Base-by-base conservation (phyloP, 2,888 invertebrate species). In the Cataglyphis altisquamis region DNA sequence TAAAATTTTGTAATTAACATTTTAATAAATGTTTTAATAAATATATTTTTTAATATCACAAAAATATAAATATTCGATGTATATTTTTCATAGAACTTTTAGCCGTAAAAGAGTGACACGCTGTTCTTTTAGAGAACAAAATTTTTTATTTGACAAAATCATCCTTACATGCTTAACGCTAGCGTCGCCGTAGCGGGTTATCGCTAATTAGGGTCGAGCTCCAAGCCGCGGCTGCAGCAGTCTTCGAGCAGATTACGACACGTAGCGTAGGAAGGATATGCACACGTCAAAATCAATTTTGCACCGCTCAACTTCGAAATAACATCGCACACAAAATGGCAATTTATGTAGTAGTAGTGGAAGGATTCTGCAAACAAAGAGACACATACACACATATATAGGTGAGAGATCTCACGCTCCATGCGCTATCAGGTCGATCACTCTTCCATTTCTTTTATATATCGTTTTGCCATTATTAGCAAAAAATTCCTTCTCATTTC, bases 91-190 rank as follows among this genome's bases (percentile, higher is more conserved):
- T 52, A 52, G 8, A 52, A n/a, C 8, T 8, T 48, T 48, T 15
- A 15, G 4, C 1, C 63, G 15, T 41, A 9, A 52, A 52, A 52
- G n/a, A n/a, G 5, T 29, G 36, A 36, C 41, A n/a, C 41, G 39
- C 77, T 15, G 25, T 57, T 63, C 25, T 78, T 85, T 89, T 86
- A 91, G 86, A 89, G 83, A 91, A 91, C 87, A 84, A 87, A 89
- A 88, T 86, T 89, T 86, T 89, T 91, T 90, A 89, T 91, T 90
- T 63, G 73, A 88, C 77, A 87, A 88, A 86, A 84, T 84, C 85
- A 88, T 86, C 82, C 82, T 88, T 90, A 91, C 89, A 90, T 77
- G 41, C 41, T 66, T 68, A 75, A 74, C 55, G 39, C 73, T 77
- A 74, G 6, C 74, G 74, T 52, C 67, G 68, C 52, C 78, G 80